Evolutionary conservation across 2,888 invertebrate species (phyloP), one percentile per base, ranked within the genome.

Genomic region (Acheta domesticus): DNA sequence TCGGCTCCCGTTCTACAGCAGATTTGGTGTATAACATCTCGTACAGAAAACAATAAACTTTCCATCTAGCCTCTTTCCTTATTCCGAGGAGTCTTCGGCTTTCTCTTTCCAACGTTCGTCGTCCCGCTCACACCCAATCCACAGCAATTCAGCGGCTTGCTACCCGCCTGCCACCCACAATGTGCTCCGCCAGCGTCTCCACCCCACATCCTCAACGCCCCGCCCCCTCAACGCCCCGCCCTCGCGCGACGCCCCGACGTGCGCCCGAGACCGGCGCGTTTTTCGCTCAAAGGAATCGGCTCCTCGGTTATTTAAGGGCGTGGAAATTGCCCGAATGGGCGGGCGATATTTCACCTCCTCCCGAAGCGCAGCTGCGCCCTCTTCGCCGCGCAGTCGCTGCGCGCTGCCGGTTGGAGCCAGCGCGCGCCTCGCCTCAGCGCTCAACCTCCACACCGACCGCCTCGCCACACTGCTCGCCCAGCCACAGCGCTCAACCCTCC

Each of bases 301-400:
- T 62, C 62, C 62, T 62, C 62, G n/a, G 62, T 62, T 62, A 62
- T 62, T 62, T 62, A 62, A 62, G 62, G n/a, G 62, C 62, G 62
- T 62, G 62, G 62, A 62, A 62, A 62, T 62, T 62, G 62, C 62
- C 62, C 62, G 62, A 62, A 62, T 62, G n/a, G 16, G 62, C 62
- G 12, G 14, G 3, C 62, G 62, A 62, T 62, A 62, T 62, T 62
- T 62, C 62, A 62, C 62, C 62, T n/a, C 62, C 62, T 14, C 62
- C 62, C n/a, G 14, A 11, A 12, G n/a, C n/a, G n/a, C 62, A 62
- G 62, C 62, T 62, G 62, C 62, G 62, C 16, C 62, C n/a, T 36
- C 36, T 36, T 36, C 36, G 36, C 8, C 36, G 36, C 36, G 36
- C 36, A 36, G 36, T 36, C 36, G 36, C 36, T 8, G 36, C 5